Evolutionary conservation across 2,888 invertebrate species (phyloP).

Genomic region (Calameuta filiformis): DNA sequence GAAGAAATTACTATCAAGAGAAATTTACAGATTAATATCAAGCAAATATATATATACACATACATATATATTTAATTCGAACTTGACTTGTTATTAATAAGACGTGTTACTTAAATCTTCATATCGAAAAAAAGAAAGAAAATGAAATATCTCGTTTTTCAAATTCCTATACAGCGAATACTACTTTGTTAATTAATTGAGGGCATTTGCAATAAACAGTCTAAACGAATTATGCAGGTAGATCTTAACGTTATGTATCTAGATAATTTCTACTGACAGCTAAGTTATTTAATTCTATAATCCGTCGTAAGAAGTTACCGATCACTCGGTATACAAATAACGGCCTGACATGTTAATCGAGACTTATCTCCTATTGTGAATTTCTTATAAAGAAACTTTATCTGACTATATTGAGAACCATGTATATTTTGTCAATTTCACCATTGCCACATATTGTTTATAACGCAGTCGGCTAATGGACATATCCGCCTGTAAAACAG

Average conservation of each 20-base stretch:
- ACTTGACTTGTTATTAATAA: background rate
- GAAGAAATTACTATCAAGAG: background rate
- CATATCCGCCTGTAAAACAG: background rate
- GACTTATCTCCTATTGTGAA: conserved; percentile 23
- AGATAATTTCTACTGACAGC: background rate
- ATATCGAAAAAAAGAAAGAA: conserved; percentile 16
- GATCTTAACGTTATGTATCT: background rate
- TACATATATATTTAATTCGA: background rate
- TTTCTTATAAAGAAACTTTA: conserved; percentile 26
- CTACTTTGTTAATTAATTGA: background rate
- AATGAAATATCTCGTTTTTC: conserved; percentile 3
- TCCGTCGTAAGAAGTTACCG: conserved; percentile 1
- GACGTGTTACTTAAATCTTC: background rate
- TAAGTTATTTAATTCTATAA: background rate
- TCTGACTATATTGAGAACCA: conserved; percentile 23
- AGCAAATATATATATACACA: no score
- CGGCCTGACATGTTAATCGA: conserved; percentile 45
- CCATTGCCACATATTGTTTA: background rate
- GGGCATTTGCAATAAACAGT: background rate
- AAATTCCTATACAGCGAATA: background rate
- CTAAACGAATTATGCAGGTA: background rate
- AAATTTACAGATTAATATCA: no score
- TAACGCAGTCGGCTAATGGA: background rate
- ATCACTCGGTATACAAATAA: conserved; percentile 30
- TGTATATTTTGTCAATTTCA: conserved; percentile 8